A percentile compares a stretch with the other conserved stretches of the same genome.
phyloP scores from a whole-genome alignment of 2,888 invertebrate genomes.

The Aquatica leii region DNA sequence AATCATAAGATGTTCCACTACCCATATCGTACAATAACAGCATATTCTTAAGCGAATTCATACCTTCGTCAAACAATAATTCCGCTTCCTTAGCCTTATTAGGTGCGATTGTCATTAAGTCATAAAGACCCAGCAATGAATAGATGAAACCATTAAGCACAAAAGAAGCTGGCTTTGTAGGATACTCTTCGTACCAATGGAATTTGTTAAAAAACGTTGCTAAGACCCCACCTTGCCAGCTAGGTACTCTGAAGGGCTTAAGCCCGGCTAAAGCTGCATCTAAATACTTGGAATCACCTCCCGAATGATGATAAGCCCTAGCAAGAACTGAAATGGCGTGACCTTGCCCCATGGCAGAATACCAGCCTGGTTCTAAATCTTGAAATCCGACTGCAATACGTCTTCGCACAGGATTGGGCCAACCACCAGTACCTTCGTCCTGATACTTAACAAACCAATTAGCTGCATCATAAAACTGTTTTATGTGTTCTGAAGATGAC shows the following conservation, averaged over 20 bases:
- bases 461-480: constrained; percentile 91
- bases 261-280: constrained; percentile 83
- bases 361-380: constrained; percentile 63
- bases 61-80: constrained; percentile 82
- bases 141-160: constrained; percentile 99
- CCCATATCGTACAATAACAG: constrained; percentile 94
- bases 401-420: constrained; percentile 87
- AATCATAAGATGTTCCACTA: constrained; percentile 94
- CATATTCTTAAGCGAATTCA: constrained; percentile 86
- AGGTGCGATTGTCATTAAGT: constrained; percentile 83
- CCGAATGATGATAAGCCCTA: constrained; percentile 86
- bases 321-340: constrained; percentile 95
- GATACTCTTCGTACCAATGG: constrained; percentile 98
- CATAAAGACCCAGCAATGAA: constrained; percentile 94
- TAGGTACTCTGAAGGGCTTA: constrained; percentile 77
- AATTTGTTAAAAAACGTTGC: constrained; percentile 86
- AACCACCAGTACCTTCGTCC: constrained; percentile 86
- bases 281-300: constrained; percentile 78
- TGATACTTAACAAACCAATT: constrained; percentile 92
- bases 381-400: constrained; percentile 77
- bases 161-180: constrained; percentile 92
- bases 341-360: constrained; percentile 99
- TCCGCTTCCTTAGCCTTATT: constrained; percentile 76
- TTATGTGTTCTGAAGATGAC: constrained; percentile 84
- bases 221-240: constrained; percentile 81